Evolutionary conservation across 2,888 invertebrate species (phyloP), one percentile per base, ranked within the genome.

Genomic region (Caenorhabditis macrosperma): DNA sequence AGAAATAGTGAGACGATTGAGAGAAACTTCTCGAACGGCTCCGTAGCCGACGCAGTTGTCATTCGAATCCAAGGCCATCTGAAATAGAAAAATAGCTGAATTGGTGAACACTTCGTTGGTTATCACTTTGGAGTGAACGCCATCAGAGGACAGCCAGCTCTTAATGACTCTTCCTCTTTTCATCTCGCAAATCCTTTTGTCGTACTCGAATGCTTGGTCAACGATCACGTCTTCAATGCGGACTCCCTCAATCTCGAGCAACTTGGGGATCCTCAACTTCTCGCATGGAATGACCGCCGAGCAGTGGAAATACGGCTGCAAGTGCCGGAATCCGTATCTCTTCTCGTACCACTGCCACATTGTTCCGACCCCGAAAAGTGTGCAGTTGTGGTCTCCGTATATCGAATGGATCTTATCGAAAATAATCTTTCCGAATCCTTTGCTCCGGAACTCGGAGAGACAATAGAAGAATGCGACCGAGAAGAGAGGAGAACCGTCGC

Each of bases 301-400:
- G 22, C 28, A 41, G 20, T 67, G 67, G 24, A 67, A 67, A n/a
- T 55, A 67, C 9, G 55, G 67, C 6, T 55, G 38, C 20, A 67
- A n/a, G 7, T 41, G 28, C 6, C 24, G 26, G 67, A 67, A 67
- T 0, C 44, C 55, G 52, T 55, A 67, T 9, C 28, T 3, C 28
- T 24, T 41, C 33, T 41, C 52, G 41, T 66, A 66, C 66, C 66
- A 66, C 41, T 66, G 28, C 66, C 66, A 66, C 66, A 66, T 66
- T 1, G 66, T 54, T 41, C 66, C 66, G 26, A 66, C 66, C 26
- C 66, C 66, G 20, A 66, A 66, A 10, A 66, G 52, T 3, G 24
- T 26, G 12, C 52, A 52, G 28, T 66, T 66, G 15, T 5, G 28
- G 28, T 54, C 54, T 24, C 52, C 41, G 33, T 66, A 66, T 6